A percentile compares a stretch with the other conserved stretches of the same genome.
Evolutionary conservation across 2,888 invertebrate genomes (phyloP).

Genomic region (Caenorhabditis sinica): DNA sequence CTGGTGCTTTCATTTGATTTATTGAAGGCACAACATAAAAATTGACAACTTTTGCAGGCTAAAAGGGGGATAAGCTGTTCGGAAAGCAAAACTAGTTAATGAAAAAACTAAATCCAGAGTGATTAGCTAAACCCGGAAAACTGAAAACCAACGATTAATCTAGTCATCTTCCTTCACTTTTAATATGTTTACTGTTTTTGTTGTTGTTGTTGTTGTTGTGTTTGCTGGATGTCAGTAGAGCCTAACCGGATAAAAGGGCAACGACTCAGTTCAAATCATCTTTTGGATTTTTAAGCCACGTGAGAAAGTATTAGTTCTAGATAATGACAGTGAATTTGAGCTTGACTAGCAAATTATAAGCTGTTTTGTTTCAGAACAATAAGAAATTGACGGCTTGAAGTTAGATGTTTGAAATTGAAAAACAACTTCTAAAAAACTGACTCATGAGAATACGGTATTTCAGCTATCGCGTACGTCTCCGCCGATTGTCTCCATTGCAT

Average conservation of each 20-base stretch:
- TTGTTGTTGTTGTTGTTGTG: conserved; percentile 26
- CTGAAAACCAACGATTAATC: conserved; percentile 40
- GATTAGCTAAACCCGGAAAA: conserved; percentile 12
- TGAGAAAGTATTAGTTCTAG: conserved; percentile 23
- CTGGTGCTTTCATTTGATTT: conserved; percentile 12
- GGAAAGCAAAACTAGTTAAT: not conserved
- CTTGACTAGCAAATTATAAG: not conserved
- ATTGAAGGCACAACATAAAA: not conserved
- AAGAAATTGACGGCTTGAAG: not conserved
- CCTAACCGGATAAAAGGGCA: conserved; percentile 34
- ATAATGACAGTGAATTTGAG: not conserved
- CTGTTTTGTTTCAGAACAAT: conserved; percentile 10
- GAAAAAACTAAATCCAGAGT: not conserved
- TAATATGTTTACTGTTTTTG: conserved; percentile 46
- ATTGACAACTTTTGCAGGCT: no score
- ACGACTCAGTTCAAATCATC: conserved; percentile 5
- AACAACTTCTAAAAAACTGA: not conserved
- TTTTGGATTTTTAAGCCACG: not conserved
- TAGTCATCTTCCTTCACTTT: not conserved
- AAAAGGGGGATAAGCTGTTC: not conserved
- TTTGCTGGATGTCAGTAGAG: not conserved
- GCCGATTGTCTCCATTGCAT: conserved; percentile 76
- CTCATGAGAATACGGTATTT: conserved; percentile 21
- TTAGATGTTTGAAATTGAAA: not conserved
- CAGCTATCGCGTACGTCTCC: conserved; percentile 65